Evolutionary conservation across 2,888 invertebrate species (phyloP), one percentile per base, ranked within the genome.

Genomic region (Pterostichus niger): DNA sequence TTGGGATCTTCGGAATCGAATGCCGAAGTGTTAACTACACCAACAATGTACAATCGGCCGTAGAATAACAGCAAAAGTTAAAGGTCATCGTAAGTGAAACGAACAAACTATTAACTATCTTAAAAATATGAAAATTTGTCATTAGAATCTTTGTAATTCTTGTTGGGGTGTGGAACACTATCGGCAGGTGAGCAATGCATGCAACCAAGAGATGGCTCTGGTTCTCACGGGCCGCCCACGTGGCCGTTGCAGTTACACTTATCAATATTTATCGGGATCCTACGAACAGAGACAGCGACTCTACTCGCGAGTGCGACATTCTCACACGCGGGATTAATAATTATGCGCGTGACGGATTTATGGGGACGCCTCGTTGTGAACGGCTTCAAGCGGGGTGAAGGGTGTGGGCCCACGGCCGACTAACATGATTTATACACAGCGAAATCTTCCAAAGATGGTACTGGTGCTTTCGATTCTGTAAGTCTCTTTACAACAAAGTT

Each of bases 341-440:
- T 75, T 75, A 75, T 75, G 75, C 75, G 33, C 49, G 52, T 75
- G 75, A 75, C 49, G 75, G 75, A 75, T 75, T 75, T 75, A 75
- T 75, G 75, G 52, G 52, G 52, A 75, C 49, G 75, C 49, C 33
- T 49, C 31, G 59, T 59, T 31, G 59, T 17, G 40, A 40, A 49
- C 49, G n/a, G 49, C 49, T 11, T 5, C 9, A 5, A 11, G 49
- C n/a, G n/a, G 49, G 49, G 49, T 40, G 49, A 11, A 10, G 49
- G 49, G 13, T 11, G n/a, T 35, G 33, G 33, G 33, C 13, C 64
- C 64, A 33, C 31, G 64, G 64, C 33, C 64, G 35, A 52, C 59
- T 59, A 59, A 59, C 31, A 35, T 64, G 64, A 64, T 64, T 64
- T 64, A 64, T 35, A 64, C 49, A 13, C 6, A 4, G 13, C 13